Evolutionary conservation across 1,140 invertebrate genomes (phyloP), one percentile per base, ranked within the genome.

Genomic region (Drosophila willistoni): DNA sequence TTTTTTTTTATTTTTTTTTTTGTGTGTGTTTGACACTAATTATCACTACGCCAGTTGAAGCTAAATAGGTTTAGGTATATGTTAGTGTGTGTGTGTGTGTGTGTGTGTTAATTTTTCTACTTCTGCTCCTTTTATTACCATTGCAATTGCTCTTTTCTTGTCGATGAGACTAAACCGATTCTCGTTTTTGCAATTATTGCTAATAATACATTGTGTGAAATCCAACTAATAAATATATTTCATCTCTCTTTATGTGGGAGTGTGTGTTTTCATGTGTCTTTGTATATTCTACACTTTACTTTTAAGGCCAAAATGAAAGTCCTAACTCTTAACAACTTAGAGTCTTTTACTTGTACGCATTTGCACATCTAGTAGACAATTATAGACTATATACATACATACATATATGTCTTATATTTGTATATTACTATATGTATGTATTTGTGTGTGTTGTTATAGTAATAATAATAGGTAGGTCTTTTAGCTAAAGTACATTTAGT

Each of bases 11-110:
- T 70, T 59, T 64, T 64, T 61, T 47, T 39, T 70, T 79, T 83
- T 89, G 83, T 89, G 80, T 84, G 83, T 87, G 83, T 87, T 87
- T 89, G 84, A 87, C 83, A 87, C 83, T 87, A 87, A 87, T 87
- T 89, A 87, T 87, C 83, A 87, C 83, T 87, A 89, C 83, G 80
- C 77, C 84, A 87, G 84, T 87, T 83, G 84, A 87, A 87, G 82
- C 79, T 82, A 77, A 79, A 77, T 79, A 89, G 76, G 44, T 51
- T 51, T 51, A 51, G 17, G 17, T 17, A 17, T 73, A 83, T 68
- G 60, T 54, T 47, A 78, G 44, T 44, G 63, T 17, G 47, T 79
- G 41, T 33, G 44, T 44, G 63, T 17, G 47, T 79, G 41, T 33
- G 29, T 29, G 29, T 61, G 55, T 41, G 34, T 41, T 60, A 51